Evolutionary conservation across 2,113 vertebrate species (phyloP), one percentile per base, ranked within the genome.

Genomic region (Pygoscelis antarcticus): DNA sequence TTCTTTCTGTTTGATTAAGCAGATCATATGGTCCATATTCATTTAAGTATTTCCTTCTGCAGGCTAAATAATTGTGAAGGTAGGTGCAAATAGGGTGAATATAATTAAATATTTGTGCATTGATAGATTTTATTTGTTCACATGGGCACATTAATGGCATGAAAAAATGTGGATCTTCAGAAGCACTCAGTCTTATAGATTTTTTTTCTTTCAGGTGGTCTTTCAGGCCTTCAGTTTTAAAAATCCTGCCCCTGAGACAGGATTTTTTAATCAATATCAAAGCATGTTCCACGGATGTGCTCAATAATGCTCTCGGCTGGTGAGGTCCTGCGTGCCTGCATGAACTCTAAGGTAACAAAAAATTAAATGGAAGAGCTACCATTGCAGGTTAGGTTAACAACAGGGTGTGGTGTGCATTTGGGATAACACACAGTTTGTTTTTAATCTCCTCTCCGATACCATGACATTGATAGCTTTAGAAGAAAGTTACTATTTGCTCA

Each of bases 401-500:
- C 20, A 55, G 16, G 46, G 21, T 6, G 3, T 54, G 57, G 19
- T 10, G 7, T 38, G 16, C 16, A 26, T 71, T 34, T 71, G 23
- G 26, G 25, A 32, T 32, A 60, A 6, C 7, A 13, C 2, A 21
- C 0, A 12, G 6, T 2, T 10, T 32, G 4, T 6, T 82, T 76
- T 69, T 38, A 40, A n/a, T 52, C 38, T 71, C 32, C 20, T 22
- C 3, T 89, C 25, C 1, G 3, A 32, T 34, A 15, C 2, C 9
- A 60, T 40, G 16, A 34, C 5, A 20, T 2, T 22, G 18, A 49
- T 3, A 79, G 18, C 2, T 79, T 51, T 54, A 66, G 60, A 57
- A 87, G 34, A 17, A 38, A 7, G 9, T n/a, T 87, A 7, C 17
- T 81, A 6, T 46, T 52, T 84, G 6, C 10, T 27, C 10, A 34